Conservation (phyloP, 1,140 invertebrate genomes). For the Neuroterus valhalla region DNA sequence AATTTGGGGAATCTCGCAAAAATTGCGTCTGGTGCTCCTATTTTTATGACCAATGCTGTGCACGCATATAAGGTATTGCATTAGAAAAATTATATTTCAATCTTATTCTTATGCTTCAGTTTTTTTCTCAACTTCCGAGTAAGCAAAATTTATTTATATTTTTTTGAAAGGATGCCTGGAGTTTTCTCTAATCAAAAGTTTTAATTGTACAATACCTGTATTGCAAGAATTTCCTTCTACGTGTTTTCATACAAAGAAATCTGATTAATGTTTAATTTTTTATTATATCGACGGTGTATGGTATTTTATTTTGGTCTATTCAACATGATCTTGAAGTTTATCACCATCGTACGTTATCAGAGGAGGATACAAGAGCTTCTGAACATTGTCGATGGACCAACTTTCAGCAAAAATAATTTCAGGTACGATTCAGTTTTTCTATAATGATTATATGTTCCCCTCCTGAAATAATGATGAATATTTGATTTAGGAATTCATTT, state of each 20-base stretch:
- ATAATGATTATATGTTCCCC: neutral
- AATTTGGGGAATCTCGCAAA: neutral
- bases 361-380: slow-evolving; percentile 1
- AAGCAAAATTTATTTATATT: neutral
- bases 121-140: neutral
- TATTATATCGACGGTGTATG: too few relatives aligned
- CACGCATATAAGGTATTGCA: slow-evolving; percentile 1
- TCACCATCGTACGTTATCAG: neutral
- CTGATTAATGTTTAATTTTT: too few relatives aligned
- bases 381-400: neutral
- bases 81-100: neutral
- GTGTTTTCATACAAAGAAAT: too few relatives aligned
- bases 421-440: neutral
- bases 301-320: neutral
- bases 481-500: too few relatives aligned
- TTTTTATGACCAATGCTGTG: slow-evolving; percentile 2
- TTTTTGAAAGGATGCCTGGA: too few relatives aligned
- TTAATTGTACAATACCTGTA: too few relatives aligned
- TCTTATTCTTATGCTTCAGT: neutral
- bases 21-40: slow-evolving; percentile 16
- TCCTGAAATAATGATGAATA: too few relatives aligned
- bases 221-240: too few relatives aligned
- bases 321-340: neutral
- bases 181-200: too few relatives aligned
- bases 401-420: neutral